Percentiles rank a stretch among this genome's conserved stretches.
Conservation (phyloP, 2,888 invertebrate genomes). For the Trachelus troglodyta region DNA sequence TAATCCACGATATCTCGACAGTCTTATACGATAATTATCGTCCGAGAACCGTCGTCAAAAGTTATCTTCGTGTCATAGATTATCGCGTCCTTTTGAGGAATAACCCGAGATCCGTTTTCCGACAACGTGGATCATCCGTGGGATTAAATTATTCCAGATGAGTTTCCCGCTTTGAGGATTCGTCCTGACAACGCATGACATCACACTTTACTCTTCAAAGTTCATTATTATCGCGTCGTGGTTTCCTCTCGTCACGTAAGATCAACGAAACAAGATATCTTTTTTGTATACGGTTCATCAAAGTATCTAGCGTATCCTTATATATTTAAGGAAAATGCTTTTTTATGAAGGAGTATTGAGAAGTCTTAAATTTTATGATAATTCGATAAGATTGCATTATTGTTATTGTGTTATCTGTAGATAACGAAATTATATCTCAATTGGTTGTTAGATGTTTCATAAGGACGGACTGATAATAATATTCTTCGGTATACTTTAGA, state of each 20-base stretch:
- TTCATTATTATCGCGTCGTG: not conserved
- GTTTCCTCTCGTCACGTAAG: not conserved
- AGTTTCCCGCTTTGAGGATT: not conserved
- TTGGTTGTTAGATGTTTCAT: too few relatives aligned
- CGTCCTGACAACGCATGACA: not conserved
- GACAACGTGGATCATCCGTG: not conserved
- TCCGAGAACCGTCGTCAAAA: not conserved
- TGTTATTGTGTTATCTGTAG: too few relatives aligned
- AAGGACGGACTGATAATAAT: too few relatives aligned
- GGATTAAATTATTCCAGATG: not conserved
- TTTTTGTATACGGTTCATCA: not conserved
- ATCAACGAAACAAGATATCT: not conserved
- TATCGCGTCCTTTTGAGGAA: not conserved
- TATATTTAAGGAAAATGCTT: not conserved
- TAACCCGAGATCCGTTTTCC: not conserved
- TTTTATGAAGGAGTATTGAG: not conserved
- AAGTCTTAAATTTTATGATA: too few relatives aligned
- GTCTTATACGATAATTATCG: not conserved
- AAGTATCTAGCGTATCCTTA: not conserved
- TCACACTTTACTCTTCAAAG: not conserved
- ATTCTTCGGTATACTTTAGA: not conserved
- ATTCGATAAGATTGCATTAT: too few relatives aligned
- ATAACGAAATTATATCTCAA: too few relatives aligned
- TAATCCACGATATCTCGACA: not conserved
- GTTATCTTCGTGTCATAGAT: not conserved